phyloP scores from a whole-genome alignment of 2,797 vertebrate species.

The Cossypha polioptera region DNA sequence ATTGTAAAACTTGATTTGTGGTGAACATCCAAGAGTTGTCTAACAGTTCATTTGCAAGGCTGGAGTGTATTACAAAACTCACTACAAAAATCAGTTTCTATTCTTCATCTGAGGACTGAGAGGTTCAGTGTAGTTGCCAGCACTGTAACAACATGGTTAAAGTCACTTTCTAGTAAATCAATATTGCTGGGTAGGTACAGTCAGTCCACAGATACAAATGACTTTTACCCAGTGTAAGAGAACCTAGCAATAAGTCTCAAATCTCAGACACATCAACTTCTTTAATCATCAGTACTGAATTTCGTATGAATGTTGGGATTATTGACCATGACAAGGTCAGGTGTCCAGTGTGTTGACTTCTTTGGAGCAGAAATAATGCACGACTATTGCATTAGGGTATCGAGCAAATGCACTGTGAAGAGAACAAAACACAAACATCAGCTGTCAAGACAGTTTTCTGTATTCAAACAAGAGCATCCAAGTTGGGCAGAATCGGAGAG shows the following conservation, averaged over 20 bases:
- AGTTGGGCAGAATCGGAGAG: not conserved
- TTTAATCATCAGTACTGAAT: not conserved
- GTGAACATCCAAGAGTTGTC: not conserved
- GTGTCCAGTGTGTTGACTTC: slow-evolving; percentile 81
- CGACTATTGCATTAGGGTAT: slow-evolving; percentile 94
- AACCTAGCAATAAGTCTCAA: slow-evolving; percentile 24
- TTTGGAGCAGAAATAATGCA: slow-evolving; percentile 99
- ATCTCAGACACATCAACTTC: not conserved
- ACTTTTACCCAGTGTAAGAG: not conserved
- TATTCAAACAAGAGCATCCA: not conserved
- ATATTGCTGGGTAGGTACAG: not conserved
- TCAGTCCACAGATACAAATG: slow-evolving; percentile 26
- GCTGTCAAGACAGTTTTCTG: not conserved
- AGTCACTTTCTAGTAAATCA: not conserved
- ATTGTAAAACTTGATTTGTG: slow-evolving; percentile 17
- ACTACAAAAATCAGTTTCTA: not conserved
- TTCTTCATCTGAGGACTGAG: slow-evolving; percentile 1
- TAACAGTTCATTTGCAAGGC: not conserved
- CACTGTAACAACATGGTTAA: not conserved
- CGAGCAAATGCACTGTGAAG: slow-evolving; percentile 91
- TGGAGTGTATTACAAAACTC: slow-evolving; percentile 36
- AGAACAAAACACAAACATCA: slow-evolving; percentile 23
- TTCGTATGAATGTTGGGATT: not conserved
- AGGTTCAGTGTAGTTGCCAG: slow-evolving; percentile 9
- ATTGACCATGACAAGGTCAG: slow-evolving; percentile 52